Evolutionary conservation across 2,888 invertebrate species (phyloP).

Genomic region (Drosophila borborema): DNA sequence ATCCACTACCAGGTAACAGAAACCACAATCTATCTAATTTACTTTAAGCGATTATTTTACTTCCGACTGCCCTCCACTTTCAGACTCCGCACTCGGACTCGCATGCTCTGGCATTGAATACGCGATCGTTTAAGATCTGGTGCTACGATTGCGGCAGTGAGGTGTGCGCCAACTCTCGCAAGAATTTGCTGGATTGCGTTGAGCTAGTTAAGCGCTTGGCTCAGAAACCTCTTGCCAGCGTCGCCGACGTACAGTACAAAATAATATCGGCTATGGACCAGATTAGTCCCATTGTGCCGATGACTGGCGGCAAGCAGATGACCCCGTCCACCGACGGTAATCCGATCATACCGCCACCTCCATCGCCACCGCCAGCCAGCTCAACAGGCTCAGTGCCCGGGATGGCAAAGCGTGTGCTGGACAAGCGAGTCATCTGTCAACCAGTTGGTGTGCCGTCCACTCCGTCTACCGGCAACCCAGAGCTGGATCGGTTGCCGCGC

Average conservation of each 20-base stretch:
- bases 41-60: no score
- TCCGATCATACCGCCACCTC: constrained; percentile 49
- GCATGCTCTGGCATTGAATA: constrained; percentile 91
- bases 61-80: background rate
- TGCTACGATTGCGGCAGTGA: constrained; percentile 92
- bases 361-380: constrained; percentile 31
- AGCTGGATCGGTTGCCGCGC: constrained; percentile 85
- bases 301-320: constrained; percentile 35
- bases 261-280: constrained; percentile 69
- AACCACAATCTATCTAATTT: background rate
- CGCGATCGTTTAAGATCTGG: constrained; percentile 90
- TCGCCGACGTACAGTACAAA: constrained; percentile 71
- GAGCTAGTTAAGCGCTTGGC: constrained; percentile 89
- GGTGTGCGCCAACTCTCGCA: constrained; percentile 87
- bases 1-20: constrained; percentile 88
- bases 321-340: constrained; percentile 3
- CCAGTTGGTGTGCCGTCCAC: background rate
- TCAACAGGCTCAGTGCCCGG: constrained; percentile 72
- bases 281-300: constrained; percentile 66
- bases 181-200: constrained; percentile 90
- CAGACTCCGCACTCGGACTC: constrained; percentile 90
- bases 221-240: constrained; percentile 67
- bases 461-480: background rate
- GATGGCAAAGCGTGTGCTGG: constrained; percentile 78
- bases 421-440: constrained; percentile 25